These are phyloP conservation scores for Drosophila ochracea DNA, from an alignment of 2,888 invertebrate species.

Conservation along the genomic window DNA sequence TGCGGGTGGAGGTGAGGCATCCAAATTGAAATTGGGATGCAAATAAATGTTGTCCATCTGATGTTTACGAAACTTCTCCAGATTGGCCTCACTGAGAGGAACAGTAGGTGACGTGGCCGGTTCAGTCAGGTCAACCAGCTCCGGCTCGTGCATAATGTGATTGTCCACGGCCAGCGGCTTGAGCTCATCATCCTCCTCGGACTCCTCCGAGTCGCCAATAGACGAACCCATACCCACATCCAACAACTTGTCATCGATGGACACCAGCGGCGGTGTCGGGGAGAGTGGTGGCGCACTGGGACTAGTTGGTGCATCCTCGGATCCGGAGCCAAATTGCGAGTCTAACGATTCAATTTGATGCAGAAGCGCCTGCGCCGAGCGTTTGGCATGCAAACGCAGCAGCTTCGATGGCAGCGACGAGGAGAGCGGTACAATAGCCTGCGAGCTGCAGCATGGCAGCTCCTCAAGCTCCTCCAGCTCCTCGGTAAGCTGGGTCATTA, in stretches of 20 bases:
- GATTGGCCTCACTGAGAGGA: slow-evolving; percentile 81
- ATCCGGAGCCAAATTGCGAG: slow-evolving; percentile 78
- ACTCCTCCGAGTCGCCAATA: slow-evolving; percentile 82
- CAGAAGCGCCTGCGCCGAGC: slow-evolving; percentile 78
- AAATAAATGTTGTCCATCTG: slow-evolving; percentile 82
- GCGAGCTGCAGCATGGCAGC: slow-evolving; percentile 68
- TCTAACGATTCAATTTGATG: slow-evolving; percentile 75
- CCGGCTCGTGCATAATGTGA: slow-evolving; percentile 82
- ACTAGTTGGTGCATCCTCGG: slow-evolving; percentile 51
- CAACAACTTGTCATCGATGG: slow-evolving; percentile 74
- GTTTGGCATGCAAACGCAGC: slow-evolving; percentile 81
- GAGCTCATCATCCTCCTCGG: slow-evolving; percentile 85
- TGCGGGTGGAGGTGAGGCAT: slow-evolving; percentile 73
- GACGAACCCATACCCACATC: slow-evolving; percentile 82
- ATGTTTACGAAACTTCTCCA: slow-evolving; percentile 82
- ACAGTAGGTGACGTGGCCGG: slow-evolving; percentile 58
- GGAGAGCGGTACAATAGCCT: slow-evolving; percentile 83
- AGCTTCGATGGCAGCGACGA: slow-evolving; percentile 83
- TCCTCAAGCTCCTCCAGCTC: slow-evolving; percentile 38
- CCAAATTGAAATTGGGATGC: slow-evolving; percentile 80
- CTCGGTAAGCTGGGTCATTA: slow-evolving; percentile 1
- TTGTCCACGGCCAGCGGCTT: slow-evolving; percentile 85
- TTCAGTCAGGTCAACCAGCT: slow-evolving; percentile 44
- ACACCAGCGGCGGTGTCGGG: slow-evolving; percentile 60
- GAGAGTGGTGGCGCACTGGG: slow-evolving; percentile 63